Conservation (phyloP, 2,888 invertebrate species). For the Keiferia lycopersicella region DNA sequence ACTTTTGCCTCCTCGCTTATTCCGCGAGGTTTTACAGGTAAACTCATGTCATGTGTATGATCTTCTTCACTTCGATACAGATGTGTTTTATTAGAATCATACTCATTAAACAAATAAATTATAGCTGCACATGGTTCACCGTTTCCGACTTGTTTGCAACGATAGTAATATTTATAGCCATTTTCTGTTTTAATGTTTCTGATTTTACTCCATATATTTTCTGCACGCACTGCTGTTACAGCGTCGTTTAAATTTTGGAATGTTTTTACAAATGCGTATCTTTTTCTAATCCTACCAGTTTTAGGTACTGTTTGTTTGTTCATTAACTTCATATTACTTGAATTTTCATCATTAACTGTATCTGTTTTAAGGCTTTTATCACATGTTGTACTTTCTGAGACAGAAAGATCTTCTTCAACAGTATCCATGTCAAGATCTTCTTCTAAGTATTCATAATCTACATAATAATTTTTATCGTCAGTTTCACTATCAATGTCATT, state of each 20-base stretch:
- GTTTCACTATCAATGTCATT: not conserved
- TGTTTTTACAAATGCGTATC: not conserved
- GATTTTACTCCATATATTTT: conserved; percentile 12
- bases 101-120: conserved; percentile 4
- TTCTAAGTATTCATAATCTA: conserved; percentile 2
- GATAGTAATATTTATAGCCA: conserved; percentile 1
- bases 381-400: not conserved
- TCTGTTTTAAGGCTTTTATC: not conserved
- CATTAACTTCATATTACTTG: not conserved
- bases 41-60: conserved; percentile 1
- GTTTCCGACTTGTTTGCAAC: not conserved
- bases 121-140: not conserved
- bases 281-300: not conserved
- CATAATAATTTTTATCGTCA: not conserved
- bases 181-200: conserved; percentile 1
- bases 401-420: not conserved
- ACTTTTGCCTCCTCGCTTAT: conserved; percentile 5
- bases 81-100: not conserved
- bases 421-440: not conserved
- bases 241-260: not conserved
- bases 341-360: not conserved
- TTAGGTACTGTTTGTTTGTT: not conserved
- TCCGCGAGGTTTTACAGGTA: not conserved
- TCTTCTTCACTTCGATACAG: conserved; percentile 7
- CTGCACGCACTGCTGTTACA: not conserved